Base-by-base conservation (phyloP, 1,140 invertebrate species). In the Caerostris darwini region DNA sequence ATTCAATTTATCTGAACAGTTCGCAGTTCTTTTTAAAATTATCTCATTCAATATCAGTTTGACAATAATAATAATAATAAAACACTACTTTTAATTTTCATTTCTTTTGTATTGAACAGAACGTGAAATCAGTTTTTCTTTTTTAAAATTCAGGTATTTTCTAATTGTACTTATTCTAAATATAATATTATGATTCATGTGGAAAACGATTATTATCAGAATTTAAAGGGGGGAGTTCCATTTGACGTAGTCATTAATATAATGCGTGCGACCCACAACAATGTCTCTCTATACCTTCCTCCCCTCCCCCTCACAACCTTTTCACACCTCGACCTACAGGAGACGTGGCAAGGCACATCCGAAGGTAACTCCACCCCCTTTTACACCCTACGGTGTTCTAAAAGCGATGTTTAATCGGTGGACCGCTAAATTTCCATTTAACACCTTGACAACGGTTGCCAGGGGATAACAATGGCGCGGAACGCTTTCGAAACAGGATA, bases 371-470 rank as follows among this genome's bases (percentile, higher is more conserved):
- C 56, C 85, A 59, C 57, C 85, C 85, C 58, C 7, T 61, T 87
- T 87, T 87, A 56, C 58, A 87, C 56, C 58, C 19, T 59, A 34
- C 56, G n/a, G 19, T 83, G 14, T 57, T 83, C 56, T 57, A 83
- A 83, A 88, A n/a, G 57, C 53, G 86, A 67, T 67, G 59, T 88
- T 88, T 67, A 88, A 88, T 34, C 90, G 57, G 8, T 69, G 58
- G 61, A 92, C 64, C 90, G 90, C 77, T 85, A 92, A 92, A 92
- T 92, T 92, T 53, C 90, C 71, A 92, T 85, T 92, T 92, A 92
- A 69, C 90, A 85, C 90, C 90, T 67, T 92, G 90, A 54, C 90
- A 92, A 92, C 90, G 90, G 81, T 92, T 83, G 90, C 57, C 58
- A 85, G 34, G 82, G 82, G 53, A 10, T 10, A 92, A 92, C 90